phyloP scores from a whole-genome alignment of 1,140 invertebrate species.

The Aphelinus certus region DNA sequence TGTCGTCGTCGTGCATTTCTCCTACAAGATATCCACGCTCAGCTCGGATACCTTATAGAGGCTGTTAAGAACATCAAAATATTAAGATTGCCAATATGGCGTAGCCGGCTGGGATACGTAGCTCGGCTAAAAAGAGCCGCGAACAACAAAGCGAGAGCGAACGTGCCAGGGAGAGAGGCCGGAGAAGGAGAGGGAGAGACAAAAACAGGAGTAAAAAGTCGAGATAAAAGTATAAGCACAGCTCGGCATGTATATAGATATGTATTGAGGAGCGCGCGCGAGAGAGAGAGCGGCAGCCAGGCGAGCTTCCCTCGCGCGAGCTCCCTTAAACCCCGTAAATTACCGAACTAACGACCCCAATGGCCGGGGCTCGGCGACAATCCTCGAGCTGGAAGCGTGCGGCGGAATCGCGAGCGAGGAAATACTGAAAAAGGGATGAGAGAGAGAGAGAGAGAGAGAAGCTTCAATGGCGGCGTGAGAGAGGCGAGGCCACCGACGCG shows the following conservation, averaged over 20 bases:
- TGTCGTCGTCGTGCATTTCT: too few species aligned
- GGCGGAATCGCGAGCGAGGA: slow-evolving; percentile 45
- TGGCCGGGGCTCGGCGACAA: slow-evolving; percentile 41
- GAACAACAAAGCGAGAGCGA: not conserved
- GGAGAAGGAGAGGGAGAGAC: slow-evolving; percentile 14
- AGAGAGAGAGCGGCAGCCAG: not conserved
- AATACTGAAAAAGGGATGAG: slow-evolving; percentile 51
- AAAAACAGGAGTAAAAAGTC: slow-evolving; percentile 38
- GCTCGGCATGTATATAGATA: slow-evolving; percentile 1
- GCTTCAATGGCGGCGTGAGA: slow-evolving; percentile 38
- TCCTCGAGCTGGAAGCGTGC: slow-evolving; percentile 41
- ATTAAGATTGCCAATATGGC: slow-evolving; percentile 41
- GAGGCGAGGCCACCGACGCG: slow-evolving; percentile 37
- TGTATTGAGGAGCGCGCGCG: not conserved
- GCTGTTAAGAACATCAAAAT: slow-evolving; percentile 44
- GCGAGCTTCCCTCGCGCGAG: slow-evolving; percentile 1
- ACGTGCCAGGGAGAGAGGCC: not conserved
- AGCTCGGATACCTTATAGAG: slow-evolving; percentile 31
- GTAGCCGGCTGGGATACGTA: not conserved
- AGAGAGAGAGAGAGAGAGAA: slow-evolving; percentile 40
- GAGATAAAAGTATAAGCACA: slow-evolving; percentile 38
- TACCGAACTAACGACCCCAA: slow-evolving; percentile 55
- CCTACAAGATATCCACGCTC: slow-evolving; percentile 2
- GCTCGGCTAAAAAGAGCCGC: too few species aligned
- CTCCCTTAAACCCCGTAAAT: slow-evolving; percentile 57